Conservation (phyloP, 2,888 invertebrate species). For the Parasteatoda lunata region DNA sequence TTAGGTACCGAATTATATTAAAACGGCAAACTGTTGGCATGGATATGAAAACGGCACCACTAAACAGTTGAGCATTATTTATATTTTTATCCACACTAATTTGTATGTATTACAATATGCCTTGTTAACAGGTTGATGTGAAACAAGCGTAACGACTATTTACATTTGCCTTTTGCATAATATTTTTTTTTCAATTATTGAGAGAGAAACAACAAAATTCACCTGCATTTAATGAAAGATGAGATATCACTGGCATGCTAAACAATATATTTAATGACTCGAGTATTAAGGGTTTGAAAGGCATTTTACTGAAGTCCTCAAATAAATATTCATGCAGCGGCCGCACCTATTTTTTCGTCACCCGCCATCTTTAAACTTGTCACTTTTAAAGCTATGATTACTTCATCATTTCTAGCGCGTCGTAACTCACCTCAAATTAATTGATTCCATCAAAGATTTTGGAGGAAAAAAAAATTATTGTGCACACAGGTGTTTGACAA, state of each 20-base stretch:
- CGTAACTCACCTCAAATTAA: not conserved
- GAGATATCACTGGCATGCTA: not conserved
- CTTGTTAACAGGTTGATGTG: no score
- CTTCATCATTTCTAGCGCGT: not conserved
- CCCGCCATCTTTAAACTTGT: not conserved
- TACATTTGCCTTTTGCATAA: no score
- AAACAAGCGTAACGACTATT: no score
- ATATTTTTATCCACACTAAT: no score
- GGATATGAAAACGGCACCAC: no score
- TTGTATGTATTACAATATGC: no score
- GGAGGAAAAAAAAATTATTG: no score
- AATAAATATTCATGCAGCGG: constrained; percentile 49
- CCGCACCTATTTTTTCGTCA: constrained; percentile 41
- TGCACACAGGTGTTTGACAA: no score
- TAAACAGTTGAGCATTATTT: no score
- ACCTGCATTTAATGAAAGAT: not conserved
- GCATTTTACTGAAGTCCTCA: constrained; percentile 33
- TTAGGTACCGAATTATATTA: no score
- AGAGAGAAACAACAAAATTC: not conserved
- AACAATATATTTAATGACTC: not conserved
- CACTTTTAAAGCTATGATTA: not conserved
- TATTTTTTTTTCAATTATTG: not conserved
- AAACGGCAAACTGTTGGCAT: no score
- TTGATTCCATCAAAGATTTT: not conserved
- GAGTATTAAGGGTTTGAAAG: not conserved